phyloP scores from a whole-genome alignment of 1,140 invertebrate genomes.

The Nymphalis io region DNA sequence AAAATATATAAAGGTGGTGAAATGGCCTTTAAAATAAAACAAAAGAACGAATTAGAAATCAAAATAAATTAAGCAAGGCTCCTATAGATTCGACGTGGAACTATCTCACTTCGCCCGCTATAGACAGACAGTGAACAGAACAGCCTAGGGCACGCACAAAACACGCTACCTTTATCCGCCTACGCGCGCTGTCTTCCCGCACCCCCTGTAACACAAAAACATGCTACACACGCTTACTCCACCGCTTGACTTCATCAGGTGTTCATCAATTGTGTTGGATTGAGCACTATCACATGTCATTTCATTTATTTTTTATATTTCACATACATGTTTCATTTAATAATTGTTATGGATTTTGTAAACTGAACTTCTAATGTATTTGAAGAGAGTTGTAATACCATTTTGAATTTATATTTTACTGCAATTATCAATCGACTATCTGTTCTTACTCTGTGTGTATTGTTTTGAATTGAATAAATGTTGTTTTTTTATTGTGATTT shows the following conservation, averaged over 20 bases:
- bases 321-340: not conserved
- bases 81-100: constrained; percentile 70
- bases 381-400: too few relatives aligned
- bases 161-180: constrained; percentile 74
- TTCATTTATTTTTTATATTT: not conserved
- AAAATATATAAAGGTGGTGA: constrained; percentile 28
- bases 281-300: not conserved
- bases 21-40: constrained; percentile 28
- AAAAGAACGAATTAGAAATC: constrained; percentile 38
- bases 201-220: constrained; percentile 80
- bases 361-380: too few relatives aligned
- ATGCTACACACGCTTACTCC: constrained; percentile 75
- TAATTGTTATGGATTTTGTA: too few relatives aligned
- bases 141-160: constrained; percentile 81
- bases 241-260: constrained; percentile 50
- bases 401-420: too few relatives aligned
- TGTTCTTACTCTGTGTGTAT: too few relatives aligned
- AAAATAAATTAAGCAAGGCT: constrained; percentile 46
- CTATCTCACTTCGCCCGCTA: constrained; percentile 70
- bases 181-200: constrained; percentile 72
- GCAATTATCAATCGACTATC: too few relatives aligned
- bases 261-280: constrained; percentile 6
- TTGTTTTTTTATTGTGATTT: too few relatives aligned
- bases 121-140: constrained; percentile 78
- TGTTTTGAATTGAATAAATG: too few relatives aligned